phyloP scores from a whole-genome alignment of 1,140 invertebrate species.

The Drosophila sproati region DNA sequence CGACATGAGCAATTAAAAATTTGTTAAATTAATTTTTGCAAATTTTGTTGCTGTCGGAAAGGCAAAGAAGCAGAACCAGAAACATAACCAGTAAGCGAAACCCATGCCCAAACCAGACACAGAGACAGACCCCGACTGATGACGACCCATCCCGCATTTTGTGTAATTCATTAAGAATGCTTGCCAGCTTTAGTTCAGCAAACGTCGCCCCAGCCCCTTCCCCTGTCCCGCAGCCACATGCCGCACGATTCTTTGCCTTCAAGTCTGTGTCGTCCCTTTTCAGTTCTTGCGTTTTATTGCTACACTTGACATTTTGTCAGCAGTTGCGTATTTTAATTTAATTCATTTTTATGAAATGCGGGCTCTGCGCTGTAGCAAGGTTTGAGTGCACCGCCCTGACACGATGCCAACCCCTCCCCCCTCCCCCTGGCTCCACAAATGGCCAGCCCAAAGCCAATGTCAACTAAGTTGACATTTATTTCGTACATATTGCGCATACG shows the following conservation, averaged over 20 bases:
- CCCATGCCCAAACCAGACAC: not conserved
- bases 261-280: conserved; percentile 5
- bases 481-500: conserved; percentile 75
- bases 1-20: conserved; percentile 83
- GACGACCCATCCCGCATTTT: conserved; percentile 66
- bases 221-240: not conserved
- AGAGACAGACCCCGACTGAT: conserved; percentile 3
- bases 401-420: not conserved
- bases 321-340: conserved; percentile 77
- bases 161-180: conserved; percentile 76
- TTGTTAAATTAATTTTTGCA: conserved; percentile 81
- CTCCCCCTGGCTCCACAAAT: too few species aligned
- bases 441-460: conserved; percentile 13
- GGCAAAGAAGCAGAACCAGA: conserved; percentile 38
- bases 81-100: conserved; percentile 9
- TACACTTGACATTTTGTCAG: conserved; percentile 83
- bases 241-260: not conserved
- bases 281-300: conserved; percentile 70
- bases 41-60: conserved; percentile 40
- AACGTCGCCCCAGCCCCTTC: conserved; percentile 14
- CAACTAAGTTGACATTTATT: conserved; percentile 80
- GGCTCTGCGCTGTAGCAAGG: conserved; percentile 42
- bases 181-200: conserved; percentile 44
- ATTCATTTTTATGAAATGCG: conserved; percentile 82
- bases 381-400: conserved; percentile 13